Percentiles rank a stretch among this genome's conserved stretches.
Conservation (phyloP, 2,888 invertebrate species). For the Cryptophagus acutangulus region DNA sequence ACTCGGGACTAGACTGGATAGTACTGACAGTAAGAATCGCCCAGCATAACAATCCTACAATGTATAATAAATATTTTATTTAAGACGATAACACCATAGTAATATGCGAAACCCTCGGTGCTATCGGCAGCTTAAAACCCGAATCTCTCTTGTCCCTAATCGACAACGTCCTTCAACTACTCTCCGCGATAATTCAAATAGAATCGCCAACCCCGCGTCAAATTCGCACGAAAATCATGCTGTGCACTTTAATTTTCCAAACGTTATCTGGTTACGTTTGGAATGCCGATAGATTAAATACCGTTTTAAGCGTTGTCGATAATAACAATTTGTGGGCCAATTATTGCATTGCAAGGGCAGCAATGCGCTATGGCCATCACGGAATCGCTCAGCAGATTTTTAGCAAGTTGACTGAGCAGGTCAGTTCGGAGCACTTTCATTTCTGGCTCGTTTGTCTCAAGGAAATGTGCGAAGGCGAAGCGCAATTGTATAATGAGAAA, state of each 20-base stretch:
- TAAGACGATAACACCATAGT: constrained; percentile 48
- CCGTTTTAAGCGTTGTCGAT: constrained; percentile 53
- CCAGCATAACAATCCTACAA: neutral
- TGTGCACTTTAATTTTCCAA: constrained; percentile 81
- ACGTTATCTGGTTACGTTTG: constrained; percentile 68
- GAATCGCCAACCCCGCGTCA: constrained; percentile 36
- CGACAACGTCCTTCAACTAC: constrained; percentile 51
- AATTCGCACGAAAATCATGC: constrained; percentile 62
- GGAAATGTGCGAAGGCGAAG: constrained; percentile 70
- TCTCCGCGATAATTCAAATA: constrained; percentile 43
- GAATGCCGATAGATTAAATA: constrained; percentile 55
- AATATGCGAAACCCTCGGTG: constrained; percentile 70
- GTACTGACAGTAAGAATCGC: constrained; percentile 42
- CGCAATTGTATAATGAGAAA: constrained; percentile 52
- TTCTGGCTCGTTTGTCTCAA: constrained; percentile 83
- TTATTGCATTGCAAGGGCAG: constrained; percentile 82
- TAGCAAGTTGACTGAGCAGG: constrained; percentile 53
- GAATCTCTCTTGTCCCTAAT: constrained; percentile 56
- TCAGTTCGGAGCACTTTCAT: constrained; percentile 79
- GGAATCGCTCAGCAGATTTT: constrained; percentile 56
- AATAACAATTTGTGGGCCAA: constrained; percentile 70
- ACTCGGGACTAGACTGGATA: constrained; percentile 53
- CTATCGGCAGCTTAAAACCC: constrained; percentile 61
- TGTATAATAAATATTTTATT: constrained; percentile 20
- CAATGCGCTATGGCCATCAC: constrained; percentile 74